These are phyloP conservation scores for Kobus ellipsiprymnus DNA, from an alignment of 2,113 vertebrate genomes.

Conservation along the genomic window DNA sequence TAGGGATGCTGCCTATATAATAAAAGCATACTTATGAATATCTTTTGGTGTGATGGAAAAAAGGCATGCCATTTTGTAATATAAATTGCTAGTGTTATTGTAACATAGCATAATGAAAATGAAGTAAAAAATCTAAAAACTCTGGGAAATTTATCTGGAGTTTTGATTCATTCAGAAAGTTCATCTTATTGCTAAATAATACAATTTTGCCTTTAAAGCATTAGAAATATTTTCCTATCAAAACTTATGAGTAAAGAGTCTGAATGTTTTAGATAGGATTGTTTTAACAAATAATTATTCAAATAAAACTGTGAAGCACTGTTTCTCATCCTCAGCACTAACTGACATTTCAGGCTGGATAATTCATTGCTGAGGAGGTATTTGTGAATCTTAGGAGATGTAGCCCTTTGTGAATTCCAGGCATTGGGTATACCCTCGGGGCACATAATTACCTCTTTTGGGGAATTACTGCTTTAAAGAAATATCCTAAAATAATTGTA, in stretches of 20 bases:
- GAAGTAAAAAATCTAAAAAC: neutral
- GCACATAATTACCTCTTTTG: neutral
- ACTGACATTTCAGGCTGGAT: neutral
- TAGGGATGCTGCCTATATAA: conserved; percentile 60
- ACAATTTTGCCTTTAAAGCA: neutral
- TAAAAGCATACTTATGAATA: conserved; percentile 55
- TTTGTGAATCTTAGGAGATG: neutral
- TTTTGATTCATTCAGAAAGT: neutral
- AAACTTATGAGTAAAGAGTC: neutral
- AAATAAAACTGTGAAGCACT: neutral
- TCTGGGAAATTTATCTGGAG: neutral
- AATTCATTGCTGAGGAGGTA: neutral
- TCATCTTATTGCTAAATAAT: neutral
- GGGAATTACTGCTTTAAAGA: neutral
- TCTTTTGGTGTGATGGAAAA: conserved; percentile 27
- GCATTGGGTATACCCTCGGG: neutral
- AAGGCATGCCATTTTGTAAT: neutral
- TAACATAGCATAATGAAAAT: neutral
- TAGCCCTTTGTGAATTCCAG: neutral
- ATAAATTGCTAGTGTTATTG: neutral
- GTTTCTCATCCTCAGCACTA: neutral
- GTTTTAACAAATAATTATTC: neutral
- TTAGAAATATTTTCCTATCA: neutral
- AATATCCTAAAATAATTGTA: neutral
- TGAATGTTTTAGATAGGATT: neutral